Evolutionary conservation across 2,888 invertebrate species (phyloP).

Genomic region (Leptura quadrifasciata): DNA sequence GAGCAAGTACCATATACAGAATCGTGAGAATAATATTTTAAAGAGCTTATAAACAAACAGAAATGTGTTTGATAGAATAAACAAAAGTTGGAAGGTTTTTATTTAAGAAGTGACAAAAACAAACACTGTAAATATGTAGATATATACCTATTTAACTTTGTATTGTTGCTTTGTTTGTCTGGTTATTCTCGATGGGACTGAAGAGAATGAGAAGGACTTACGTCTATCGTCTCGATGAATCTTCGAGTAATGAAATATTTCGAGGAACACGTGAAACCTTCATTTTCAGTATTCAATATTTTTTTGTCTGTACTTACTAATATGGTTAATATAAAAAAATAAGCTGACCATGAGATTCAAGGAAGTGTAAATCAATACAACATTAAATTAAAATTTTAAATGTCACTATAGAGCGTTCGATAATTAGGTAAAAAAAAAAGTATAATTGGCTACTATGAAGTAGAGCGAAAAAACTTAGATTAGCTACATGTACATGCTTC

Average conservation of each 20-base stretch:
- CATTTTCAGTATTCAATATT: background rate
- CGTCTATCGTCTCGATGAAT: background rate
- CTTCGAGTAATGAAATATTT: background rate
- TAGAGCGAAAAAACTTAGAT: background rate
- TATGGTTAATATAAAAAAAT: conserved; percentile 15
- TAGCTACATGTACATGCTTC: background rate
- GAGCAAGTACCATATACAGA: background rate
- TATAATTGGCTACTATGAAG: background rate
- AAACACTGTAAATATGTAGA: conserved; percentile 22
- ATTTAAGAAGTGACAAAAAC: conserved; percentile 30
- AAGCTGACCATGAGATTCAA: conserved; percentile 24
- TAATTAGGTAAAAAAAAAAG: background rate
- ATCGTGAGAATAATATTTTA: conserved; percentile 34
- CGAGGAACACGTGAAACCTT: background rate
- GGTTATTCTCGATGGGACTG: background rate
- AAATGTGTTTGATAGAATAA: conserved; percentile 22
- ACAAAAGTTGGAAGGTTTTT: conserved; percentile 25
- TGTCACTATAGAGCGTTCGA: conserved; percentile 5
- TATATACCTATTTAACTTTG: conserved; percentile 32
- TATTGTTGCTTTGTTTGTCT: conserved; percentile 35
- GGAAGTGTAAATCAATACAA: conserved; percentile 20
- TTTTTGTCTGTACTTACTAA: conserved; percentile 3
- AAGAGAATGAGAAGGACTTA: background rate
- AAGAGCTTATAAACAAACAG: conserved; percentile 29
- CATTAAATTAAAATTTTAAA: conserved; percentile 4